These are phyloP conservation scores for Arion vulgaris DNA, from an alignment of 1,140 invertebrate species.

Conservation along the genomic window DNA sequence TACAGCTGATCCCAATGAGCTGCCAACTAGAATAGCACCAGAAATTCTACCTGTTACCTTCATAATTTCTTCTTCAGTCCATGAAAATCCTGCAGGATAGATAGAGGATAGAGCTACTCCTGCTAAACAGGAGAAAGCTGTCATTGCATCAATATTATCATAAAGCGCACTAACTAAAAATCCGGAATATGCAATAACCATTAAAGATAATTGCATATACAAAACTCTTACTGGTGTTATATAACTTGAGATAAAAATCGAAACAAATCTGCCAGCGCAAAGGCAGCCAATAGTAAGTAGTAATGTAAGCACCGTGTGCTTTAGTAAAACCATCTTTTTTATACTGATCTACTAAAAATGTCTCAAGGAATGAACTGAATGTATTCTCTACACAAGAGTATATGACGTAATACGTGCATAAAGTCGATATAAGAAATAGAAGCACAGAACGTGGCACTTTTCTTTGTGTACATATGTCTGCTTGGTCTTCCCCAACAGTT, in stretches of 20 bases:
- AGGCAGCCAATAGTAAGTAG: conserved; percentile 15
- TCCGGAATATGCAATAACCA: background rate
- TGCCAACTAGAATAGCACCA: conserved; percentile 47
- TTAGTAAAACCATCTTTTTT: background rate
- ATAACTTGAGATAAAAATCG: conserved; percentile 4
- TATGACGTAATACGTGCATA: conserved; percentile 30
- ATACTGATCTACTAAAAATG: conserved; percentile 45
- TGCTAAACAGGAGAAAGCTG: background rate
- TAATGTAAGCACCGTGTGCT: conserved; percentile 6
- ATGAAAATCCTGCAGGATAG: conserved; percentile 48
- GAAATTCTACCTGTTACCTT: conserved; percentile 47
- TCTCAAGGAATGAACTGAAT: conserved; percentile 45
- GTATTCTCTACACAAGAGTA: conserved; percentile 55
- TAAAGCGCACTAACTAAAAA: background rate
- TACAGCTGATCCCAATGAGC: conserved; percentile 40
- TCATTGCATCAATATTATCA: background rate
- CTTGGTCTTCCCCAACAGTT: background rate
- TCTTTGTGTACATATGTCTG: background rate
- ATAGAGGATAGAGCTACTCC: conserved; percentile 48
- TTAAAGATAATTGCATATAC: background rate
- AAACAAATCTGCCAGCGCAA: conserved; percentile 17
- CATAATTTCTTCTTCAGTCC: conserved; percentile 50
- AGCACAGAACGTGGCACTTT: conserved; percentile 27
- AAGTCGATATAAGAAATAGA: conserved; percentile 30
- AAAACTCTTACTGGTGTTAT: background rate